These are phyloP conservation scores for Morelia viridis DNA, from an alignment of 2,797 vertebrate genomes.

Conservation along the genomic window DNA sequence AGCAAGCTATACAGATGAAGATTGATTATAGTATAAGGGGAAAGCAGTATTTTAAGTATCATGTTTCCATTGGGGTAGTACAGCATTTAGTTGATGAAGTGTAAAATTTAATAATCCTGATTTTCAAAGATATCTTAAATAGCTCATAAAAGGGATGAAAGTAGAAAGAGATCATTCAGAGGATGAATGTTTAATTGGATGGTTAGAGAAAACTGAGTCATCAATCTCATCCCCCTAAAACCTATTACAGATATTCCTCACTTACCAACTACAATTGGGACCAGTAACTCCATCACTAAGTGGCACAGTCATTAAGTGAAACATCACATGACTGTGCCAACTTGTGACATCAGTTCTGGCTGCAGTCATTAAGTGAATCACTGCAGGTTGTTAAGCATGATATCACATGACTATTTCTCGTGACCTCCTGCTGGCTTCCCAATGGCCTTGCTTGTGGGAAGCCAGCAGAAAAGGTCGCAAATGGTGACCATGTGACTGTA, in stretches of 20 bases:
- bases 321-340: not conserved
- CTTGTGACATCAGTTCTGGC: not conserved
- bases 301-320: not conserved
- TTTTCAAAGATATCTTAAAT: conserved; percentile 43
- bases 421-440: not conserved
- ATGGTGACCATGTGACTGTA: not conserved
- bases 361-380: not conserved
- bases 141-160: conserved; percentile 1
- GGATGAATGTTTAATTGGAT: conserved; percentile 2
- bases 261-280: too few relatives aligned
- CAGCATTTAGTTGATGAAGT: conserved; percentile 31
- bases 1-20: conserved; percentile 17
- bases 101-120: conserved; percentile 36
- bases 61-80: conserved; percentile 10
- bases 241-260: not conserved
- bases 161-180: conserved; percentile 23
- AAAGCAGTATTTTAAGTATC: conserved; percentile 31
- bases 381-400: not conserved
- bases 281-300: too few relatives aligned
- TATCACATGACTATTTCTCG: not conserved
- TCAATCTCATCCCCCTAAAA: not conserved
- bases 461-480: not conserved
- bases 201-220: conserved; percentile 29
- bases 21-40: conserved; percentile 29
- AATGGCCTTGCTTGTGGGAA: not conserved